phyloP scores from a whole-genome alignment of 2,113 vertebrate species.

The Hylia prasina region DNA sequence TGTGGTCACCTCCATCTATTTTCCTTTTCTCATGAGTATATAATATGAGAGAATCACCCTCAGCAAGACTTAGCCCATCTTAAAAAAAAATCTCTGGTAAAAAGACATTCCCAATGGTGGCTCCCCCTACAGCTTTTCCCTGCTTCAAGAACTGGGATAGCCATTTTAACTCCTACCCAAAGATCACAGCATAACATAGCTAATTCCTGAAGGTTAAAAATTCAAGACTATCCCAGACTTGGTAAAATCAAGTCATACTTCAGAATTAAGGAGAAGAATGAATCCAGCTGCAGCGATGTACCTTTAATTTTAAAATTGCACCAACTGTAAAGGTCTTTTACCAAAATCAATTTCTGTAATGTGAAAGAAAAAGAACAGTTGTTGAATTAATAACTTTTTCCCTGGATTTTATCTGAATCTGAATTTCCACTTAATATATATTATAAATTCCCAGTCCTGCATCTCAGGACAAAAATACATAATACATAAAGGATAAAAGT shows the following conservation, averaged over 20 bases:
- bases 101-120: neutral
- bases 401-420: neutral
- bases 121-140: neutral
- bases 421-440: neutral
- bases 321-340: neutral
- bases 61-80: neutral
- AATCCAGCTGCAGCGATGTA: neutral
- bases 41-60: neutral
- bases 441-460: neutral
- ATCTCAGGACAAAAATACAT: neutral
- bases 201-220: neutral
- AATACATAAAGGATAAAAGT: neutral
- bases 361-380: neutral
- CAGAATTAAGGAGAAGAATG: neutral
- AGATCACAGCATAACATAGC: neutral
- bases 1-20: neutral
- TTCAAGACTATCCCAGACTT: neutral
- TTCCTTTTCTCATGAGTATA: neutral
- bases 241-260: neutral
- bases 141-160: neutral
- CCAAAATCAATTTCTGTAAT: neutral
- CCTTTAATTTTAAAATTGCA: neutral
- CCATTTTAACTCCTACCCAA: neutral
- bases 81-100: neutral
- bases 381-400: neutral